These are phyloP conservation scores for Tetheella fluctuosa DNA, from an alignment of 2,888 invertebrate genomes.

Conservation along the genomic window DNA sequence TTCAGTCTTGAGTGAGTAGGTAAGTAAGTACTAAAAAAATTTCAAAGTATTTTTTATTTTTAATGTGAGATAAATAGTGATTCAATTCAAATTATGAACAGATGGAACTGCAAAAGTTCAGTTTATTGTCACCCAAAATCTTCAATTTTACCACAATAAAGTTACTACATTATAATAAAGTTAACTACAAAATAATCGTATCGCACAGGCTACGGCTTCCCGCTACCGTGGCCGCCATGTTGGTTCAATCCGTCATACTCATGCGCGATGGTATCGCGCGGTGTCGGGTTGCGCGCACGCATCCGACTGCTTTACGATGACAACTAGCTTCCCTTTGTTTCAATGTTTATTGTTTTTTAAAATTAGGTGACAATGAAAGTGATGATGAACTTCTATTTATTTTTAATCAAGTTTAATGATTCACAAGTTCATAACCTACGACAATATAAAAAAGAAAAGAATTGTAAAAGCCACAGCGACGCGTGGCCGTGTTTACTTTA, in stretches of 20 bases:
- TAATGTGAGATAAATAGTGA: too few relatives aligned
- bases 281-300: slow-evolving; percentile 51
- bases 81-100: too few relatives aligned
- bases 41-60: too few relatives aligned
- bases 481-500: too few relatives aligned
- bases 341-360: slow-evolving; percentile 6
- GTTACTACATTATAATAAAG: not conserved
- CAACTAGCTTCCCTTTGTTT: slow-evolving; percentile 24
- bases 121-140: too few relatives aligned
- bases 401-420: not conserved
- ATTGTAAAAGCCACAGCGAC: too few relatives aligned
- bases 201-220: not conserved
- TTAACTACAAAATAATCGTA: not conserved
- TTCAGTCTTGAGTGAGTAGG: too few relatives aligned
- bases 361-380: slow-evolving; percentile 7
- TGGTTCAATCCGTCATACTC: slow-evolving; percentile 4
- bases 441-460: too few relatives aligned
- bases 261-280: slow-evolving; percentile 44
- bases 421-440: not conserved
- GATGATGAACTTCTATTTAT: not conserved
- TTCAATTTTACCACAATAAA: too few relatives aligned
- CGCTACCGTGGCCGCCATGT: slow-evolving; percentile 28
- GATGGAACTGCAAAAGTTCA: too few relatives aligned
- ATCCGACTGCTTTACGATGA: slow-evolving; percentile 43
- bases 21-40: too few relatives aligned